Percentiles rank a stretch among this genome's conserved stretches.
These are phyloP conservation scores for Polyploca ridens DNA, from an alignment of 2,888 invertebrate genomes.

Conservation along the genomic window DNA sequence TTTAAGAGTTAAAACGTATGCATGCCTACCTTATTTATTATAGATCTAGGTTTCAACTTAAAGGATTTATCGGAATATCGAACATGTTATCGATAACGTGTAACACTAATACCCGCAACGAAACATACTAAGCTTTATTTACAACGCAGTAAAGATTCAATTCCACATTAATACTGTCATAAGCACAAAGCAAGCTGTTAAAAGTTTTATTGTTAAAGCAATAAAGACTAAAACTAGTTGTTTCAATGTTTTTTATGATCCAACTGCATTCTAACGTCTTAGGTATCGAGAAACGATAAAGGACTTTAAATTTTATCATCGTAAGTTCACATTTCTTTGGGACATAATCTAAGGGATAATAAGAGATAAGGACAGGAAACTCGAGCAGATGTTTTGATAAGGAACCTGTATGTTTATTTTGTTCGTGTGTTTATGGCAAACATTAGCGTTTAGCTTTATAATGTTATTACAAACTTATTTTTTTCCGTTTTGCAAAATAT, in stretches of 20 bases:
- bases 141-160: constrained; percentile 11
- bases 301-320: constrained; percentile 11
- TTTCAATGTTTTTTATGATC: constrained; percentile 15
- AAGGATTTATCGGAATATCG: not conserved
- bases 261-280: constrained; percentile 13
- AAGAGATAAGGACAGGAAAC: constrained; percentile 46
- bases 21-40: not conserved
- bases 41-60: not conserved
- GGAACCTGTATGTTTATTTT: constrained; percentile 35
- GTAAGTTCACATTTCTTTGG: constrained; percentile 31
- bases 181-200: constrained; percentile 15
- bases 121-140: constrained; percentile 12
- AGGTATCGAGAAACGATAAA: constrained; percentile 10
- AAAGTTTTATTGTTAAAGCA: constrained; percentile 17
- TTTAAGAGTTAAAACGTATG: not conserved
- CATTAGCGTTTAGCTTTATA: constrained; percentile 16
- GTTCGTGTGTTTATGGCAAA: constrained; percentile 18
- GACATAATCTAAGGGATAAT: constrained; percentile 24
- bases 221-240: constrained; percentile 19
- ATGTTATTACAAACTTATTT: not conserved
- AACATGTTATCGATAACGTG: constrained; percentile 6
- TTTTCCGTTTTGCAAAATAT: constrained; percentile 7
- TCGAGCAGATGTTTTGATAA: constrained; percentile 51
- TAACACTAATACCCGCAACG: constrained; percentile 1
- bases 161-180: constrained; percentile 4